phyloP scores from a whole-genome alignment of 2,113 vertebrate genomes.

The Mesembrinibis cayennensis region DNA sequence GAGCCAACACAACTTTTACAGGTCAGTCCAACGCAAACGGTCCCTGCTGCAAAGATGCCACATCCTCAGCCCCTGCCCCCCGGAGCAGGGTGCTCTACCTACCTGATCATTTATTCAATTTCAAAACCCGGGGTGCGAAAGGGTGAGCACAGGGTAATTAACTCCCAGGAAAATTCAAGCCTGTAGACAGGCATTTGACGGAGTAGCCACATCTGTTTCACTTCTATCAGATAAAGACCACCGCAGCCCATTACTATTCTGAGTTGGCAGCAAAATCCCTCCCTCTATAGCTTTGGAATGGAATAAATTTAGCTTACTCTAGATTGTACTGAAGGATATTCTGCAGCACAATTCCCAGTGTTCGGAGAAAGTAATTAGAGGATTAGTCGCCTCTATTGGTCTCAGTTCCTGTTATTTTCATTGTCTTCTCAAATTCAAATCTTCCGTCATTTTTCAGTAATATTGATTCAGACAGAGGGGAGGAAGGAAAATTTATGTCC shows the following conservation, averaged over 20 bases:
- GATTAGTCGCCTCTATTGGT: slow-evolving; percentile 35
- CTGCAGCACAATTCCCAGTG: slow-evolving; percentile 48
- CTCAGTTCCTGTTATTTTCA: slow-evolving; percentile 4
- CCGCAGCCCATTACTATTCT: slow-evolving; percentile 1
- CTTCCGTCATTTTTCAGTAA: not conserved
- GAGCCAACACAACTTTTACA: not conserved
- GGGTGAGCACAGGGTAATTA: not conserved
- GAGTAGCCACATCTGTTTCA: not conserved
- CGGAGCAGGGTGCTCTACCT: not conserved
- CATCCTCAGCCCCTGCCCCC: not conserved
- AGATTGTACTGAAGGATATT: slow-evolving; percentile 30
- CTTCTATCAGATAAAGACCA: slow-evolving; percentile 34
- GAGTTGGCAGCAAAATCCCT: slow-evolving; percentile 22
- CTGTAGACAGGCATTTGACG: not conserved
- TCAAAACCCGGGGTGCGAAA: not conserved
- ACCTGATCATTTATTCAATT: not conserved
- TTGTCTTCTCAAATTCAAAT: slow-evolving; percentile 17
- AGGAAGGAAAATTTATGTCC: not conserved
- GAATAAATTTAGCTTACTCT: slow-evolving; percentile 39
- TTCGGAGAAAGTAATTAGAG: slow-evolving; percentile 62
- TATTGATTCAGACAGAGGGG: not conserved
- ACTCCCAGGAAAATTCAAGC: not conserved
- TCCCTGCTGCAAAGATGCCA: fast-evolving
- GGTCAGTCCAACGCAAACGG: not conserved
- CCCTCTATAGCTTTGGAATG: slow-evolving; percentile 16